Evolutionary conservation across 2,888 invertebrate genomes (phyloP), one percentile per base, ranked within the genome.

Genomic region (Drosophila robusta): DNA sequence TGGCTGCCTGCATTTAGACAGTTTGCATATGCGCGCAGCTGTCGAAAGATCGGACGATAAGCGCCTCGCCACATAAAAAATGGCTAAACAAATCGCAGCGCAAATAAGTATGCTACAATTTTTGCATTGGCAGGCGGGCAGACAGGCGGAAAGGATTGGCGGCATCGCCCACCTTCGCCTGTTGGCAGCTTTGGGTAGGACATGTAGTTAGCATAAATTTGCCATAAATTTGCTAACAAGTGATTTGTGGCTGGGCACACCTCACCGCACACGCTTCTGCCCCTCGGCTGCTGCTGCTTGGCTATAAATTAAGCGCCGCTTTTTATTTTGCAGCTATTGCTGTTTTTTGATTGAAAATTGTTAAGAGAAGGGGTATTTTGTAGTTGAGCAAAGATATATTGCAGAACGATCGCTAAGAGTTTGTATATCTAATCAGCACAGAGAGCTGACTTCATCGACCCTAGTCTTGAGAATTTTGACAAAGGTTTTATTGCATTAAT

Each of bases 141-240:
- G 50, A 50, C 42, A 26, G 14, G 24, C 45, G 49, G 56, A 58
- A 67, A 56, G 62, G 57, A 55, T 56, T 64, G 47, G 41, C 38
- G 32, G 34, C 34, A 12, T 6, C 36, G 76, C 49, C 54, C 47
- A 62, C 77, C 77, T 76, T 38, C 47, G 38, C 16, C 47, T 49
- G 67, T 62, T 75, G 77, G 58, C 67, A 58, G 47, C 32, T 44
- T n/a, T 11, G 52, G 49, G 41, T 67, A 70, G 72, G 76, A 89
- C 81, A 86, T 66, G 84, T 89, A 86, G 87, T 89, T 89, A 87
- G 80, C 90, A 89, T 89, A 89, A 90, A 89, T 89, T 89, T 78
- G 84, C 88, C 75, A 90, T 89, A 90, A 89, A 90, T 90, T 90
- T 86, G 77, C 76, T 78, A 86, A 76, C 88, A 87, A 86, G 89